These are phyloP conservation scores for Glareola pratincola DNA, from an alignment of 2,113 vertebrate genomes.

Conservation along the genomic window DNA sequence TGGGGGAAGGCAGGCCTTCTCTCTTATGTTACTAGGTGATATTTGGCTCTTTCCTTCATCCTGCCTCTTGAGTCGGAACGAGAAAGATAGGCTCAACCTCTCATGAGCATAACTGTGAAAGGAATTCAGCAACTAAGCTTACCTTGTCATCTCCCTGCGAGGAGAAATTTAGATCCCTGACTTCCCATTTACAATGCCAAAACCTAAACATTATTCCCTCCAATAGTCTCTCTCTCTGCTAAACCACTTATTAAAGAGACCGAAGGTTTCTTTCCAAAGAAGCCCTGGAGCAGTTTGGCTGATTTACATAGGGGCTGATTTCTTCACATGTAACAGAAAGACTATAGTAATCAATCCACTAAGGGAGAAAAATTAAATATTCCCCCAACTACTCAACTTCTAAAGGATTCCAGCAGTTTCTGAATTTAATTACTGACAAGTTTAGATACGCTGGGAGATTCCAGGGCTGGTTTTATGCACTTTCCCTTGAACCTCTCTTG, in stretches of 20 bases:
- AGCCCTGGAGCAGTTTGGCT: slow-evolving; percentile 21
- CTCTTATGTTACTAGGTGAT: neutral
- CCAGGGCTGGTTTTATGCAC: neutral
- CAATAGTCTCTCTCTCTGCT: neutral
- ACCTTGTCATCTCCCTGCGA: neutral
- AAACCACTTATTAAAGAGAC: neutral
- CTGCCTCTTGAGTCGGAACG: neutral
- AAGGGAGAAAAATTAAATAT: slow-evolving; percentile 40
- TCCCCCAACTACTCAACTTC: slow-evolving; percentile 23
- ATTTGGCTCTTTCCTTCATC: neutral
- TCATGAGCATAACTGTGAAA: neutral
- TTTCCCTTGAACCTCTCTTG: slow-evolving; percentile 13
- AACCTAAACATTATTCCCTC: neutral
- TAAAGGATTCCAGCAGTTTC: slow-evolving; percentile 47
- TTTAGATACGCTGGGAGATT: slow-evolving; percentile 28
- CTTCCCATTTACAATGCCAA: slow-evolving; percentile 11
- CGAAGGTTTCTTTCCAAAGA: neutral
- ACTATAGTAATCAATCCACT: slow-evolving; percentile 35
- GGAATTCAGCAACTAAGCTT: neutral
- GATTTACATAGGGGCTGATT: neutral
- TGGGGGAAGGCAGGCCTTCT: neutral
- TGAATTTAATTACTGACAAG: slow-evolving; percentile 17
- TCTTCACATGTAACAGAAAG: slow-evolving; percentile 21
- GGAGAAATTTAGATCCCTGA: neutral
- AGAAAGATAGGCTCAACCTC: neutral